A percentile compares a stretch with the other conserved stretches of the same genome.
Conservation (phyloP, 2,888 invertebrate genomes). For the Melanchra persicariae region DNA sequence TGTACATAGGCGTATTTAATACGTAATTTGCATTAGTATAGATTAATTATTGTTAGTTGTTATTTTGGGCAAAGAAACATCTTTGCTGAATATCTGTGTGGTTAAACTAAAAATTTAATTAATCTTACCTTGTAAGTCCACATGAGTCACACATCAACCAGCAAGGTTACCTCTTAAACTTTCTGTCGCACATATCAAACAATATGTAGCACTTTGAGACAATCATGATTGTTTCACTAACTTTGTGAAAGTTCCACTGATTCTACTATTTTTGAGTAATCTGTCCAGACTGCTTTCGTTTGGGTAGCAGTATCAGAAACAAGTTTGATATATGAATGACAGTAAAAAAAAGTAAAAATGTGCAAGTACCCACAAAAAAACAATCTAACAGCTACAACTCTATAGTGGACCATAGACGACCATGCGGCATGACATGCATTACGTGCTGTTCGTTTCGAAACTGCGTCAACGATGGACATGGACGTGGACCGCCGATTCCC, state of each 20-base stretch:
- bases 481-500: no score
- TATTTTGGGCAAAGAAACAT: neutral
- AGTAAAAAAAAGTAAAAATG: neutral
- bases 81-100: no score
- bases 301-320: neutral
- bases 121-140: neutral
- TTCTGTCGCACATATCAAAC: neutral
- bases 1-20: no score
- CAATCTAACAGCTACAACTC: neutral
- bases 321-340: neutral
- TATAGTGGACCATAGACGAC: no score
- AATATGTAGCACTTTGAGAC: neutral
- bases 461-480: no score
- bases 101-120: neutral
- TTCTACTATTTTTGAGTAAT: neutral
- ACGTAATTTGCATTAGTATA: no score
- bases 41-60: no score
- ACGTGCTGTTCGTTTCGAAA: no score
- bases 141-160: neutral
- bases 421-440: no score
- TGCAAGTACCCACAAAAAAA: neutral
- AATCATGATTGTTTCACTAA: no score
- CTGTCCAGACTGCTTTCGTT: neutral
- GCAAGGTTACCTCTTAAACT: neutral
- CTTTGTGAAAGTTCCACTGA: no score